Percentiles rank a stretch among this genome's conserved stretches.
These are phyloP conservation scores for Tribolium castaneum DNA, from an alignment of 1,140 invertebrate genomes.

Conservation along the genomic window DNA sequence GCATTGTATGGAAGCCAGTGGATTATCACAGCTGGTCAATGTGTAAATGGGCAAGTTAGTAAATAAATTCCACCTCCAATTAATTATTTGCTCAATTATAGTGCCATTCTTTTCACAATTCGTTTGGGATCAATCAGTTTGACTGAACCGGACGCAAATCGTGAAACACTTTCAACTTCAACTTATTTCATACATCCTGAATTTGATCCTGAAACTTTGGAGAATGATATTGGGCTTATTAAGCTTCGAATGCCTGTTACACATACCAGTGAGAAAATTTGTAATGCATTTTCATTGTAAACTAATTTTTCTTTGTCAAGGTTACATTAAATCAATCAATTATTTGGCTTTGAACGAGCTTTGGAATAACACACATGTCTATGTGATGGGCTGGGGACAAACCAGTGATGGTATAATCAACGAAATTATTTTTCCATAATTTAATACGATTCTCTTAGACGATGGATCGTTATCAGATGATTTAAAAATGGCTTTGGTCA, in stretches of 20 bases:
- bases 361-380: background rate
- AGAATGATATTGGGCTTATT: slow-evolving; percentile 1
- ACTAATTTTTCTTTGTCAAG: background rate
- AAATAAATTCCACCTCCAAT: background rate
- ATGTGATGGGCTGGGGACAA: slow-evolving; percentile 4
- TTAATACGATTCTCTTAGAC: background rate
- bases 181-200: background rate
- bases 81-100: background rate
- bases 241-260: slow-evolving; percentile 1
- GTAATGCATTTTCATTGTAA: background rate
- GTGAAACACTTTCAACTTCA: background rate
- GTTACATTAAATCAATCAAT: background rate
- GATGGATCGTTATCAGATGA: background rate
- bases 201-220: background rate
- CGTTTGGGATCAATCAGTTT: background rate
- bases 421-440: background rate
- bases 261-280: background rate
- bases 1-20: background rate
- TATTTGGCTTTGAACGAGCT: background rate
- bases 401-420: background rate
- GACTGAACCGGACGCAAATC: background rate
- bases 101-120: background rate
- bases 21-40: slow-evolving; percentile 3
- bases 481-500: background rate
- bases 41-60: background rate